These are phyloP conservation scores for Ariolimax columbianus DNA, from an alignment of 2,888 invertebrate genomes.

Conservation along the genomic window DNA sequence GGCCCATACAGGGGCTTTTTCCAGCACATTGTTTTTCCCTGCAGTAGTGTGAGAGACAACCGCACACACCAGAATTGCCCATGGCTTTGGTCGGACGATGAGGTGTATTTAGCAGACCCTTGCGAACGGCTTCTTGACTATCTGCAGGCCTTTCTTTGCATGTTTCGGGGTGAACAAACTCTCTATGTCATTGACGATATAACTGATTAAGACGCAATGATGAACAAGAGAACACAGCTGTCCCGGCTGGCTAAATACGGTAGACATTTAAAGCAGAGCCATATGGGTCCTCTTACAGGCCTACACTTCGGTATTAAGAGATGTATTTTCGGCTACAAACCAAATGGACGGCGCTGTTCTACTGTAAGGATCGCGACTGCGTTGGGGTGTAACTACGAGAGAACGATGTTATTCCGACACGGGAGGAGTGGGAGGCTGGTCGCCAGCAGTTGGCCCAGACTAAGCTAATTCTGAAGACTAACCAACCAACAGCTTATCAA, in stretches of 20 bases:
- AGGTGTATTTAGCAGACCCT: neutral
- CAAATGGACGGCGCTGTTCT: slow-evolving; percentile 1
- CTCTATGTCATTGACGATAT: neutral
- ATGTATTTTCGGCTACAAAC: too few relatives aligned
- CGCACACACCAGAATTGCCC: neutral
- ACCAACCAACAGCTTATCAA: slow-evolving; percentile 6
- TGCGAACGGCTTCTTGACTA: neutral
- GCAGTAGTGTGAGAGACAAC: neutral
- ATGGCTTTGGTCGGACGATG: neutral
- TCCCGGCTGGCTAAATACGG: neutral
- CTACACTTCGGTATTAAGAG: neutral
- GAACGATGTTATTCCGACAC: slow-evolving; percentile 4
- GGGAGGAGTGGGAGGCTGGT: neutral
- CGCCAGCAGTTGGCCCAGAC: neutral
- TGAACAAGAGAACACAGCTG: neutral
- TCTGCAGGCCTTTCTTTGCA: neutral
- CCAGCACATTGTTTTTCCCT: neutral
- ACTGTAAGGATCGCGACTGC: slow-evolving; percentile 13
- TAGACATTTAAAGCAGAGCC: neutral
- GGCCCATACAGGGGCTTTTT: neutral
- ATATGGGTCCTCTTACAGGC: neutral
- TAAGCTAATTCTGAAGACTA: neutral
- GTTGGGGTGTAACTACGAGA: neutral
- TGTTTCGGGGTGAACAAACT: neutral
- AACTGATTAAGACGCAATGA: neutral